These are phyloP conservation scores for Brachionus paranguensis DNA, from an alignment of 1,140 invertebrate genomes.

Conservation along the genomic window DNA sequence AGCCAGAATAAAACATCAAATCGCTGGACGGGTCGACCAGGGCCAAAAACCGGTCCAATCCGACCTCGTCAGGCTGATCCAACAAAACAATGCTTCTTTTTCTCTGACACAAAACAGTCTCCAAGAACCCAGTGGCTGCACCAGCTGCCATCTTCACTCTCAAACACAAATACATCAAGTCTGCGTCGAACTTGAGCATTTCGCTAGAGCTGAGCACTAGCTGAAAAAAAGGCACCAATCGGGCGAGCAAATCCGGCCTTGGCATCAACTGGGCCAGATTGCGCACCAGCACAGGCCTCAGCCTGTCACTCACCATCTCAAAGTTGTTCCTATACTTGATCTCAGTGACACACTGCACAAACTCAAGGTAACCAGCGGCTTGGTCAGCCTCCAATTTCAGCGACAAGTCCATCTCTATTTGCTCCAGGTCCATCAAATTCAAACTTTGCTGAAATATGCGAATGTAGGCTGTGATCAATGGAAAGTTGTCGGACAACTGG, in stretches of 20 bases:
- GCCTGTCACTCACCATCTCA: not conserved
- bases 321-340: not conserved
- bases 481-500: not conserved
- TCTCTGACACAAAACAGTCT: not conserved
- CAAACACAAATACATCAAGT: not conserved
- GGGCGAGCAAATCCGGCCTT: not conserved
- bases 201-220: not conserved
- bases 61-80: not conserved
- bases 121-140: not conserved
- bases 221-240: not conserved
- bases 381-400: not conserved
- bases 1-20: not conserved
- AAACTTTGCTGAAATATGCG: conserved; percentile 2
- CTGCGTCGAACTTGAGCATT: not conserved
- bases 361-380: not conserved
- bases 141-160: not conserved
- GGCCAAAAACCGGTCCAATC: not conserved
- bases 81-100: not conserved
- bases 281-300: not conserved
- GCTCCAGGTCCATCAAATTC: conserved; percentile 2
- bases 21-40: not conserved
- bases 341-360: not conserved
- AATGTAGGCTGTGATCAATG: not conserved
- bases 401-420: not conserved
- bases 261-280: not conserved